Base-by-base conservation (phyloP, 2,113 vertebrate species). In the Motacilla tschutschensis region DNA sequence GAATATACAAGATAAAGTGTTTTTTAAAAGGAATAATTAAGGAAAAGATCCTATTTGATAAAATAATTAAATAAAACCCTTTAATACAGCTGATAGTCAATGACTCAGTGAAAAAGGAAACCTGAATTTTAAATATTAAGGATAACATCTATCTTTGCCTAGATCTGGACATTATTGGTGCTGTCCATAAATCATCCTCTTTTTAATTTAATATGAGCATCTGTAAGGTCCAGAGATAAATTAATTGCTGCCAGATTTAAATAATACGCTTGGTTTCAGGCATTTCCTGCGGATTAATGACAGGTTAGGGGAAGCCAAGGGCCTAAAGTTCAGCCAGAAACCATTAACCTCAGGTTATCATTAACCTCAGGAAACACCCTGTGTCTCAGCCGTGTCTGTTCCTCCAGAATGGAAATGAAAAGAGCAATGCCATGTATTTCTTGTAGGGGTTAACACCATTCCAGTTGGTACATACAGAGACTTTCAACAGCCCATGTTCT, bases 241-340 rank as follows among this genome's bases (percentile, higher is more conserved):
- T 93, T 95, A 95, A 95, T 93, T 92, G 90, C 90, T 95, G 93
- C 88, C 91, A 95, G 93, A 94, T 93, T 95, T 92, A 95, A 93
- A 93, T 95, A 93, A 92, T 88, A 91, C 17, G 24, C 86, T 93
- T 92, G 78, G 90, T 94, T 91, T 92, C 88, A 92, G 90, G 90
- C 91, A 94, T 95, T 93, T 94, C 89, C 95, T 94, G 90, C 81
- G 90, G 90, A 95, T 95, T 94, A 95, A 94, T 94, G 94, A 95
- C 94, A 93, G 92, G 93, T 95, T 94, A 91, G 92, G 82, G 82
- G 87, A 91, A 93, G 84, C 69, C 2, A 60, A 92, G 87, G 87
- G 92, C 92, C 90, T 92, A 88, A 90, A 92, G 92, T 94, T 94
- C 94, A 95, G 92, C 85, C 87, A 94, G 85, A 90, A 94, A 88